Base-by-base conservation (phyloP, 2,113 vertebrate genomes). In the Malaclemys terrapin region DNA sequence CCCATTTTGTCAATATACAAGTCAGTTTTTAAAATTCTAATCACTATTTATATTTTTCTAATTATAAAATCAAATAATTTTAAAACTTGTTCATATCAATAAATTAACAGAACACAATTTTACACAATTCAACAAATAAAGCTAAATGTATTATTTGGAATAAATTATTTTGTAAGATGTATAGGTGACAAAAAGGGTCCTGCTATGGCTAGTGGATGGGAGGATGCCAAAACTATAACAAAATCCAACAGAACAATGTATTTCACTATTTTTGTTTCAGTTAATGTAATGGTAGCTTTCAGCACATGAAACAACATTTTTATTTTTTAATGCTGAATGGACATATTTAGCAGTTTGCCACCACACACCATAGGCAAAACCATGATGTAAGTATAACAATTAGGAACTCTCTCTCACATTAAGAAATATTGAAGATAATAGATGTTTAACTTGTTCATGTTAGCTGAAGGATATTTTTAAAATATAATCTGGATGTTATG, bases 351-450 rank as follows among this genome's bases (percentile, higher is more conserved):
- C 91, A 89, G 49, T 94, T 96, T 98, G 97, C 97, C 97, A 98
- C 97, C 98, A 97, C 95, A 96, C 95, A 97, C 96, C 94, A 97
- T 93, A 97, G 97, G 95, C 95, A 98, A 89, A 97, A 97, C 96
- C 95, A 95, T 96, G 96, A 97, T 95, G 95, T 72, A 96, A 96
- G 87, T 65, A 95, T 53, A 90, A 97, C 82, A 54, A 96, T 96
- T 95, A 96, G 97, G 97, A 97, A 95, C 95, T 97, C 97, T 98
- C 98, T 96, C 89, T n/a, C 31, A 31, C 38, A 27, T 78, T 90
- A 97, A 95, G 80, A 93, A 96, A 87, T 91, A 95, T 80, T 96
- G 96, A 81, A 78, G 78, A 92, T 27, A 96, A 90, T 76, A 97
- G 80, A 85, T 84, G 95, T 96, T 97, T 96, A 97, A 97, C 84